Conservation (phyloP, 2,888 invertebrate species). For the Halictus quadricinctus region DNA sequence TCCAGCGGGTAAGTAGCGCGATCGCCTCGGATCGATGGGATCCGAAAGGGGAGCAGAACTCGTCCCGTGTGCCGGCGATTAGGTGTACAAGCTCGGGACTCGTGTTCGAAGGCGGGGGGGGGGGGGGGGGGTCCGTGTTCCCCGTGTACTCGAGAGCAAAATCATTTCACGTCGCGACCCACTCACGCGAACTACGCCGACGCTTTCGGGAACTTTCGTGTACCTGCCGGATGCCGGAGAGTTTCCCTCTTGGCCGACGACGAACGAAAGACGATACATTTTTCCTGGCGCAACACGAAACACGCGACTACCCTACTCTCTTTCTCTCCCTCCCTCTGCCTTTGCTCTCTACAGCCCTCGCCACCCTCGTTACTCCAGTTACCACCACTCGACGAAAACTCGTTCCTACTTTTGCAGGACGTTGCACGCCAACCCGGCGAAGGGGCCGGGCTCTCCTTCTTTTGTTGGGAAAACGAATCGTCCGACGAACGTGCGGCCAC, state of each 20-base stretch:
- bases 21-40: neutral
- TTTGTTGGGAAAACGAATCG: constrained; percentile 9
- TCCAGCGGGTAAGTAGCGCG: neutral
- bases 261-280: constrained; percentile 26
- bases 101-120: neutral
- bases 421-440: neutral
- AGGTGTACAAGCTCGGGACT: constrained; percentile 3
- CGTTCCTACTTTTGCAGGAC: neutral
- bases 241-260: constrained; percentile 4
- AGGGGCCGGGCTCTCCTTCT: neutral
- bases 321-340: neutral
- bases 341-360: neutral
- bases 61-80: neutral
- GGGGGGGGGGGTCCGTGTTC: neutral
- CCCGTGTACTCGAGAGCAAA: constrained; percentile 7
- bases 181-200: constrained; percentile 16
- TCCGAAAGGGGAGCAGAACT: neutral
- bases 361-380: constrained; percentile 8
- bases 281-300: constrained; percentile 33
- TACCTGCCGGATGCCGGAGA: constrained; percentile 12
- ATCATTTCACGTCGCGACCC: constrained; percentile 35
- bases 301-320: constrained; percentile 31
- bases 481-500: neutral
- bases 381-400: constrained; percentile 15
- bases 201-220: constrained; percentile 18